Conservation (phyloP, 2,113 vertebrate species). For the Alethe diademata region DNA sequence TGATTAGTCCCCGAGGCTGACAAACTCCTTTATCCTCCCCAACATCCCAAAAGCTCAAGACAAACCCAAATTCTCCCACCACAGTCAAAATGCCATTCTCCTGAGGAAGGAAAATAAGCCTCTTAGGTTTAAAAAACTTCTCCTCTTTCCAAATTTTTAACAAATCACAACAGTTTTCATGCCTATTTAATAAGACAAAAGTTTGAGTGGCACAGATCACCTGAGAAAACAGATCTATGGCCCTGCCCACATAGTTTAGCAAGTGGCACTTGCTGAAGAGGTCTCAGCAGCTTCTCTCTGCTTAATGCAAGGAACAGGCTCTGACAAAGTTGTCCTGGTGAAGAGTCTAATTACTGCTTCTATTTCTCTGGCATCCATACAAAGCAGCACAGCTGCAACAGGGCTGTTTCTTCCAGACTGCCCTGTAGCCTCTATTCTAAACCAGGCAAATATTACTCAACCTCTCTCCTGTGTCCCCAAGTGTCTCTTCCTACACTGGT, state of each 20-base stretch:
- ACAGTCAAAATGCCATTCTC: not conserved
- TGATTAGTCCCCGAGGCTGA: not conserved
- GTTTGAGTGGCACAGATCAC: not conserved
- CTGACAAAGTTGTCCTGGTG: not conserved
- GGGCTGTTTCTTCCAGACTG: not conserved
- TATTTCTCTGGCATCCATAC: not conserved
- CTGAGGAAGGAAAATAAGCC: not conserved
- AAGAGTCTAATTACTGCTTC: not conserved
- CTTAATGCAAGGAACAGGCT: not conserved
- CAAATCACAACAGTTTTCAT: not conserved
- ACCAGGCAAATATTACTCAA: not conserved
- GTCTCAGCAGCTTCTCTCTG: not conserved
- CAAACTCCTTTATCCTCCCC: not conserved
- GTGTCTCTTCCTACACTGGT: not conserved
- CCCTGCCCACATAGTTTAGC: not conserved
- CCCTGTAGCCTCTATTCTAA: not conserved
- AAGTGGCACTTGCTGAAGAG: not conserved
- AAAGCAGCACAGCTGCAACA: not conserved
- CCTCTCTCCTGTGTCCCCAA: not conserved
- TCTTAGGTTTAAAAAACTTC: not conserved
- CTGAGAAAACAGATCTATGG: not conserved
- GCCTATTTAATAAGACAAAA: not conserved
- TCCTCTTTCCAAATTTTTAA: not conserved
- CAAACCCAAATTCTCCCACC: not conserved
- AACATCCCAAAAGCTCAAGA: not conserved